Percentiles rank a stretch among this genome's conserved stretches.
Evolutionary conservation across 2,113 vertebrate species (phyloP).

Genomic region (Ranitomeya imitator): DNA sequence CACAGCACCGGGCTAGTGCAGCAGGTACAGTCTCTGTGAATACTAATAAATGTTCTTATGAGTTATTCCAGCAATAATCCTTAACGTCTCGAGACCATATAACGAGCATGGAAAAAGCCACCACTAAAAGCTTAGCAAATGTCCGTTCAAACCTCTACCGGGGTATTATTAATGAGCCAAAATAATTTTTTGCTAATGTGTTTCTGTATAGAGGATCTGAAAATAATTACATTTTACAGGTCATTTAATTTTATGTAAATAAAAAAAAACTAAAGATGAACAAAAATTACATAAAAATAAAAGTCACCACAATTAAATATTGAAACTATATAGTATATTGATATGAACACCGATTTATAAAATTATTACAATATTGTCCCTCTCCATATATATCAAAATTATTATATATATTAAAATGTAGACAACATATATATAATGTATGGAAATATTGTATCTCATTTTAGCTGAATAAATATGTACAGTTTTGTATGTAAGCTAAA

Average conservation of each 20-base stretch:
- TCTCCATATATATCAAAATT: neutral
- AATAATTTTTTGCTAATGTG: slow-evolving; percentile 21
- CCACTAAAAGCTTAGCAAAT: slow-evolving; percentile 43
- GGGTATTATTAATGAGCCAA: slow-evolving; percentile 44
- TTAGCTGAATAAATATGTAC: neutral
- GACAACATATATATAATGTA: too few species aligned
- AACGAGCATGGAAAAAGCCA: slow-evolving; percentile 38
- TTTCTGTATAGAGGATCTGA: neutral
- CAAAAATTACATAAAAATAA: neutral
- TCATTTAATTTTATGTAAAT: neutral
- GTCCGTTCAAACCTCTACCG: slow-evolving; percentile 26
- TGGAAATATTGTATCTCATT: neutral
- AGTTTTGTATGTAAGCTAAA: neutral
- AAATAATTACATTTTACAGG: neutral
- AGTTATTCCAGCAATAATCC: slow-evolving; percentile 40
- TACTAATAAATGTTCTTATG: slow-evolving; percentile 44
- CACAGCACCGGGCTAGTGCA: neutral
- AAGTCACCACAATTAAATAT: neutral
- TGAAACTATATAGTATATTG: too few species aligned
- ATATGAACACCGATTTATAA: too few species aligned
- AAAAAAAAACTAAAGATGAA: neutral
- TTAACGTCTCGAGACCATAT: neutral
- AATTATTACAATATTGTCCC: neutral
- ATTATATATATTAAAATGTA: too few species aligned
- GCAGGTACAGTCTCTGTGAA: slow-evolving; percentile 44